These are phyloP conservation scores for Amphimedon queenslandica DNA, from an alignment of 37 sponge, comb jelly and placozoan species.

Conservation along the genomic window DNA sequence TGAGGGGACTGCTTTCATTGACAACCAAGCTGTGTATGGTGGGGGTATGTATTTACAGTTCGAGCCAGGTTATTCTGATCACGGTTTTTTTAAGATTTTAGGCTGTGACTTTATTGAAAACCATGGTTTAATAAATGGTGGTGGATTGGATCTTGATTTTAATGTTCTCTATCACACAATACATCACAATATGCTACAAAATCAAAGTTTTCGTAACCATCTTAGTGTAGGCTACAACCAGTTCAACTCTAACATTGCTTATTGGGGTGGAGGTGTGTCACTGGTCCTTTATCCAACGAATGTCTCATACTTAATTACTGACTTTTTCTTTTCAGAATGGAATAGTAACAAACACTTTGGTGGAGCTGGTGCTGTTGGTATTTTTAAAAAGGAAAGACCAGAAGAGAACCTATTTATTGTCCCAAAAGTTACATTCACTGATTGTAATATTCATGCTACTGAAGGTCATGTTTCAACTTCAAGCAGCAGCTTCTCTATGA, in stretches of 20 bases:
- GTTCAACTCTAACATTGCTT: neutral
- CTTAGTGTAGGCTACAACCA: neutral
- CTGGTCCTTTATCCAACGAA: neutral
- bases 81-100: neutral
- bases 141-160: conserved; percentile 3
- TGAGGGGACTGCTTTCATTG: neutral
- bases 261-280: conserved; percentile 12
- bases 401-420: neutral
- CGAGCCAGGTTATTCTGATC: neutral
- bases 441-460: neutral
- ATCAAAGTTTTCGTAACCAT: neutral
- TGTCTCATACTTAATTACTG: neutral
- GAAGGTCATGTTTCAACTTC: too few relatives aligned
- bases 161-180: neutral
- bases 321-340: neutral
- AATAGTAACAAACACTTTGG: neutral
- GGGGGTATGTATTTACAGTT: conserved; percentile 19
- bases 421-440: neutral
- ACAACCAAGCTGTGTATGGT: conserved; percentile 21
- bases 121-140: conserved; percentile 5
- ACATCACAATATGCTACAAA: neutral
- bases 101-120: neutral
- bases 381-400: neutral
- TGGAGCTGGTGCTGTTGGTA: conserved; percentile 8
- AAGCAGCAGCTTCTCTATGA: neutral